phyloP scores from a whole-genome alignment of 2,888 invertebrate genomes.

The Scaeva pyrastri region DNA sequence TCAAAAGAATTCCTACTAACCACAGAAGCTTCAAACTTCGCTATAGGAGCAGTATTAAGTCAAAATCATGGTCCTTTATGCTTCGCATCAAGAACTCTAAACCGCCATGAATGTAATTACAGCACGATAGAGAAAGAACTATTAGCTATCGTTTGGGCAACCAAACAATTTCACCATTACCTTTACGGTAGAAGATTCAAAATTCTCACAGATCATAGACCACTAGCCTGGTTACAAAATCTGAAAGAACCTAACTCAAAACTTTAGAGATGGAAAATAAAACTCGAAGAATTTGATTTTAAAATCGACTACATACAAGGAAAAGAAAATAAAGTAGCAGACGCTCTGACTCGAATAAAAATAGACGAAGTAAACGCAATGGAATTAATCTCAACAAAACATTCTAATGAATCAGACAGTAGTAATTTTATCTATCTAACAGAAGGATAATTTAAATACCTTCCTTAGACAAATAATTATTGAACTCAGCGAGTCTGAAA shows the following conservation, averaged over 20 bases:
- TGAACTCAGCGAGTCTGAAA: neutral
- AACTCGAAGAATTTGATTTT: conserved; percentile 23
- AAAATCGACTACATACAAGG: conserved; percentile 34
- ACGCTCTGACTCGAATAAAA: conserved; percentile 24
- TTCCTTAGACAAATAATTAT: conserved; percentile 6
- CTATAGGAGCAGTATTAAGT: conserved; percentile 28
- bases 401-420: conserved; percentile 2
- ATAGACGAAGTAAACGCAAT: conserved; percentile 12
- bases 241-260: conserved; percentile 24
- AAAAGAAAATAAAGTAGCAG: conserved; percentile 39
- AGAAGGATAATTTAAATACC: conserved; percentile 4
- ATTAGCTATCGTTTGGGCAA: conserved; percentile 10
- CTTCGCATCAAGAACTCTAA: conserved; percentile 25
- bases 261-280: conserved; percentile 25
- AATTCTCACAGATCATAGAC: conserved; percentile 33
- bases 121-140: conserved; percentile 29
- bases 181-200: conserved; percentile 17
- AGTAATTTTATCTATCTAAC: neutral
- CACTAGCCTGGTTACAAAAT: conserved; percentile 28
- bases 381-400: neutral
- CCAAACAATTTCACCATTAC: conserved; percentile 15
- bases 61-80: conserved; percentile 37
- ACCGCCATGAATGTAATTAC: conserved; percentile 25
- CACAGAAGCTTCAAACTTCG: conserved; percentile 39
- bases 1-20: conserved; percentile 23